These are phyloP conservation scores for Cephalophus harveyi DNA, from an alignment of 2,113 vertebrate species.

Conservation along the genomic window DNA sequence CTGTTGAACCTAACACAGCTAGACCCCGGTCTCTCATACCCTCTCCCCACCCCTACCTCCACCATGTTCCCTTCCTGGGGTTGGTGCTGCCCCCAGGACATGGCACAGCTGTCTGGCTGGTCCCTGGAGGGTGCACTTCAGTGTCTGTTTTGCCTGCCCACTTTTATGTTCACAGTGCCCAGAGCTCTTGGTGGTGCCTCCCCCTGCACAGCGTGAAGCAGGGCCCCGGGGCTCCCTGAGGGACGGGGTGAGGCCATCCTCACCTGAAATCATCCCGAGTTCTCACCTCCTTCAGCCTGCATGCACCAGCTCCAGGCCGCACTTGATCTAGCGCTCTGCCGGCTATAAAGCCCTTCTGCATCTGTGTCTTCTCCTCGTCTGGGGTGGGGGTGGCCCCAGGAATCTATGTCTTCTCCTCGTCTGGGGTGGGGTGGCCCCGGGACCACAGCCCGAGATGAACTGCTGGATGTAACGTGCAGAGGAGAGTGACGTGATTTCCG, in stretches of 20 bases:
- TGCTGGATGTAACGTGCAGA: not conserved
- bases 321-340: not conserved
- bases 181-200: not conserved
- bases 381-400: not conserved
- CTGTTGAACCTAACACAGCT: not conserved
- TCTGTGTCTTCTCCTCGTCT: not conserved
- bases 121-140: not conserved
- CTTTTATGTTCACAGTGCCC: not conserved
- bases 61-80: not conserved
- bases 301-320: not conserved
- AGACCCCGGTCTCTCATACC: not conserved
- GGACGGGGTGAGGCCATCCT: fast-evolving
- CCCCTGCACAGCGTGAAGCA: fast-evolving
- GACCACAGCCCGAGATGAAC: not conserved
- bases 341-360: not conserved
- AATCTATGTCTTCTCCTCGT: not conserved
- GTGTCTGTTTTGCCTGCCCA: not conserved
- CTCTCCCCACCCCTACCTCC: not conserved
- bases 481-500: not conserved
- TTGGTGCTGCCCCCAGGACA: fast-evolving
- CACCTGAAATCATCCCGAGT: fast-evolving
- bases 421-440: not conserved
- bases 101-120: not conserved
- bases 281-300: not conserved
- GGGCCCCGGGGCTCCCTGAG: not conserved